Evolutionary conservation across 2,797 vertebrate genomes (phyloP).

Genomic region (Gila robusta): DNA sequence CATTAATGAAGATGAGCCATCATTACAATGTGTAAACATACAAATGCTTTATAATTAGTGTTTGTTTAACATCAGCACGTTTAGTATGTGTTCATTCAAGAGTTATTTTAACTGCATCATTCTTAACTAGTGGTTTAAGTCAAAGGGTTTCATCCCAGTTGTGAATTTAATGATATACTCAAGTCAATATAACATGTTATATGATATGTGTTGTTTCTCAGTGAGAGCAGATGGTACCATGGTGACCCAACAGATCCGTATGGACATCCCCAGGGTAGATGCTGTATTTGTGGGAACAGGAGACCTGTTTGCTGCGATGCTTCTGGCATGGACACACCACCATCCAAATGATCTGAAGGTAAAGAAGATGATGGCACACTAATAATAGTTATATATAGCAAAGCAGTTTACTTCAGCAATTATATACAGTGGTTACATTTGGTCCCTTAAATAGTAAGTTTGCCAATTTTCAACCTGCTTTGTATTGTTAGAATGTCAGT

Average conservation of each 20-base stretch:
- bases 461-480: too few species aligned
- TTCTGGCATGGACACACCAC: conserved; percentile 94
- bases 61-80: neutral
- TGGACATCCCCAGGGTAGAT: conserved; percentile 92
- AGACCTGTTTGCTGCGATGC: conserved; percentile 95
- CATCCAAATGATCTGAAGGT: conserved; percentile 95
- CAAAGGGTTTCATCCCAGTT: neutral
- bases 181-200: too few species aligned
- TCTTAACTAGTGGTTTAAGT: neutral
- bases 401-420: too few species aligned
- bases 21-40: neutral
- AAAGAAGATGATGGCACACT: neutral
- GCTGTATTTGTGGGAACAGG: conserved; percentile 97
- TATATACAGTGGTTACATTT: too few species aligned
- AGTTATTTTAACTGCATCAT: neutral
- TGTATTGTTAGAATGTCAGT: too few species aligned
- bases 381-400: neutral
- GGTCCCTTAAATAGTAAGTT: too few species aligned
- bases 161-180: conserved; percentile 15
- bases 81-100: neutral
- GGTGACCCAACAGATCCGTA: conserved; percentile 84
- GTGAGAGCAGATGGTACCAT: conserved; percentile 83
- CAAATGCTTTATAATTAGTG: neutral
- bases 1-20: too few species aligned
- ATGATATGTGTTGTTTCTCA: conserved; percentile 61